A percentile compares a stretch with the other conserved stretches of the same genome.
Evolutionary conservation across 2,888 invertebrate species (phyloP).

Genomic region (Stenodema calcarata): DNA sequence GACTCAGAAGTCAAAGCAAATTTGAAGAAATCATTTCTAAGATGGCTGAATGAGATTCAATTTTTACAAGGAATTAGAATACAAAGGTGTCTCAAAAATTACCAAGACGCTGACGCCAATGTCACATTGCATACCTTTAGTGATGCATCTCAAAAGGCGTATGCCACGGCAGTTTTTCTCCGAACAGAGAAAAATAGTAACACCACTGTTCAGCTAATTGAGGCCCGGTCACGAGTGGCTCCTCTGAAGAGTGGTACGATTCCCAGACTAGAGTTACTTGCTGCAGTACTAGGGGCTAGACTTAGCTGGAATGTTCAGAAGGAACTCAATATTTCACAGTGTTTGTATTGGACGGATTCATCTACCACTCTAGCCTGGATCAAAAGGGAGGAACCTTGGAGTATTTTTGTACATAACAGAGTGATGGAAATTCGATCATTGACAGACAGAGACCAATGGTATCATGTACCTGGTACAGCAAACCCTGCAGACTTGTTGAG

Average conservation of each 20-base stretch:
- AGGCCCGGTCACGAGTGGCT: not conserved
- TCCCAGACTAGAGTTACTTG: not conserved
- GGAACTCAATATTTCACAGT: not conserved
- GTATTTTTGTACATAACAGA: slow-evolving; percentile 58
- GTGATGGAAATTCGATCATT: slow-evolving; percentile 57
- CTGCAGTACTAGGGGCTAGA: not conserved
- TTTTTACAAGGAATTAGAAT: no score
- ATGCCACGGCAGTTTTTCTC: no score
- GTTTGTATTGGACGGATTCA: slow-evolving; percentile 58
- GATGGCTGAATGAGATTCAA: no score
- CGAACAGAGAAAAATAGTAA: no score
- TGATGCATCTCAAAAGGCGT: no score
- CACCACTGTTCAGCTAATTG: not conserved
- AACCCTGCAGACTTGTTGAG: slow-evolving; percentile 58
- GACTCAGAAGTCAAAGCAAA: no score
- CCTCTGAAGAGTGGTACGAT: not conserved
- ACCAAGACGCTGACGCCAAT: no score
- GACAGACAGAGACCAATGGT: slow-evolving; percentile 56
- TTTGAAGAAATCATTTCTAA: no score
- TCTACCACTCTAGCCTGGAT: slow-evolving; percentile 58
- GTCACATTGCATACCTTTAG: no score
- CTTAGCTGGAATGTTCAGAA: not conserved
- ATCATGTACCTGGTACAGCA: slow-evolving; percentile 57
- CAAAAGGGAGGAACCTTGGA: slow-evolving; percentile 55
- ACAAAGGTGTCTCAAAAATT: no score